These are phyloP conservation scores for Spilogale gracilis DNA, from an alignment of 2,113 vertebrate species.

Conservation along the genomic window DNA sequence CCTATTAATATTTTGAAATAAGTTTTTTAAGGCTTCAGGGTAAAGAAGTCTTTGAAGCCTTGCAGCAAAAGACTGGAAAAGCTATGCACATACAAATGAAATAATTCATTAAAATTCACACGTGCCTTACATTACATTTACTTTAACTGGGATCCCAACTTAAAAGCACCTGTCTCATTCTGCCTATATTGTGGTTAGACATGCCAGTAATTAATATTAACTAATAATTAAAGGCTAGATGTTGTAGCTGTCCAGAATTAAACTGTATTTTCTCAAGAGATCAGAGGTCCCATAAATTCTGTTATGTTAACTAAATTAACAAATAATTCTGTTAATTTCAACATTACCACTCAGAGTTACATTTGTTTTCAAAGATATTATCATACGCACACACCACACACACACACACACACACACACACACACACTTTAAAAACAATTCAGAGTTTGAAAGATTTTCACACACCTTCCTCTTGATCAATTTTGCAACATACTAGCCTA, in stretches of 20 bases:
- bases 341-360: neutral
- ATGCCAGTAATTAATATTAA: slow-evolving; percentile 28
- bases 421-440: neutral
- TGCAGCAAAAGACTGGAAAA: neutral
- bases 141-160: neutral
- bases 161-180: slow-evolving; percentile 34
- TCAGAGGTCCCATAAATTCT: neutral
- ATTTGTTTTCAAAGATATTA: neutral
- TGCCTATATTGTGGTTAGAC: neutral
- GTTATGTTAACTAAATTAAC: neutral
- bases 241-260: neutral
- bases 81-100: slow-evolving; percentile 3
- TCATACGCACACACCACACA: neutral
- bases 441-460: neutral
- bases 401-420: neutral
- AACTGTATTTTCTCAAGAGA: neutral
- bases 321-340: neutral
- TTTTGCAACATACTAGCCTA: slow-evolving; percentile 31
- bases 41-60: neutral
- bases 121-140: neutral
- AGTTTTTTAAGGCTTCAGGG: neutral
- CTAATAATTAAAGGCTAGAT: slow-evolving; percentile 44
- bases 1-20: slow-evolving; percentile 19
- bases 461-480: neutral
- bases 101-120: slow-evolving; percentile 21